phyloP scores from a whole-genome alignment of 2,113 vertebrate species.

The Cryptotis parvus region DNA sequence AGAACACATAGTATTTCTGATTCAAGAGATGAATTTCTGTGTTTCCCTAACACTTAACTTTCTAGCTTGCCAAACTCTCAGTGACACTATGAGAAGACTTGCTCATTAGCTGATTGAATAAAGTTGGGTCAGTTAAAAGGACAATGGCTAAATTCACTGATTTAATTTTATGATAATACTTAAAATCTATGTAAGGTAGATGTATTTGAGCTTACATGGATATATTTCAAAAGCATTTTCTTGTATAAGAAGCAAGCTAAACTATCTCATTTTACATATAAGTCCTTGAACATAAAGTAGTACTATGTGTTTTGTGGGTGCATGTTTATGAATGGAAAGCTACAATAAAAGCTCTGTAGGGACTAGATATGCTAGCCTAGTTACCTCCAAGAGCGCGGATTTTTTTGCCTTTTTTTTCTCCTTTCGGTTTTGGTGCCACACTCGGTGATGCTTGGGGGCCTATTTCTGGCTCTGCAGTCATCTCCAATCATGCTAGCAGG shows the following conservation, averaged over 20 bases:
- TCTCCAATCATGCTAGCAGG: too few species aligned
- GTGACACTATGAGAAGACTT: neutral
- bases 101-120: neutral
- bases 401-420: too few species aligned
- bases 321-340: neutral
- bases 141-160: neutral
- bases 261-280: neutral
- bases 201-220: neutral
- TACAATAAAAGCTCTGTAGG: constrained; percentile 10
- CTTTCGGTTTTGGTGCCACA: too few species aligned
- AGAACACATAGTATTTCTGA: neutral
- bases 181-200: neutral
- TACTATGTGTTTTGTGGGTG: neutral
- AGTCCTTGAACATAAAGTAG: neutral
- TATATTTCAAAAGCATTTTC: neutral
- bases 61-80: neutral
- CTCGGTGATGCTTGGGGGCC: too few species aligned
- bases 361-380: neutral
- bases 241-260: neutral
- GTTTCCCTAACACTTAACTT: constrained; percentile 18
- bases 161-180: neutral
- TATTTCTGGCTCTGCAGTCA: too few species aligned
- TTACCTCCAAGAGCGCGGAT: neutral
- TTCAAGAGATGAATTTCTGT: neutral
- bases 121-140: neutral